A percentile compares a stretch with the other conserved stretches of the same genome.
phyloP scores from a whole-genome alignment of 2,797 vertebrate genomes.

The Pseudotriccus pelzelni region DNA sequence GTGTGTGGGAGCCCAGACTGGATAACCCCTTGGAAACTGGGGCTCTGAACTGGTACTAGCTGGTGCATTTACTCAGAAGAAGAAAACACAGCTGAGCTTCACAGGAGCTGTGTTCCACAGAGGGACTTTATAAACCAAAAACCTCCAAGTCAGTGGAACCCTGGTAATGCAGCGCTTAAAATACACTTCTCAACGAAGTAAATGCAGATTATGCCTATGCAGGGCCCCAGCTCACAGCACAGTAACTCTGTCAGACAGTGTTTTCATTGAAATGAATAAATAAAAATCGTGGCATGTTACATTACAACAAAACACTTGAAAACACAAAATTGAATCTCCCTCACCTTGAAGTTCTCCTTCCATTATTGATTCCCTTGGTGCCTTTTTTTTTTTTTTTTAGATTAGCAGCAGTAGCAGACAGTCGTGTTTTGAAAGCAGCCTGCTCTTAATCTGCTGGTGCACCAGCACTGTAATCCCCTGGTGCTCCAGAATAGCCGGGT shows the following conservation, averaged over 20 bases:
- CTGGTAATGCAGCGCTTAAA: not conserved
- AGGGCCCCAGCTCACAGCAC: not conserved
- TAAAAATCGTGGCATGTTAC: not conserved
- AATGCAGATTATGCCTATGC: not conserved
- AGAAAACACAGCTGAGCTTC: not conserved
- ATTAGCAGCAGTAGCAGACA: constrained; percentile 4
- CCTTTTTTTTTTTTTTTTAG: not conserved
- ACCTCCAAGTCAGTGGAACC: not conserved
- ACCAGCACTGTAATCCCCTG: not conserved
- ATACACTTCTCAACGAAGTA: not conserved
- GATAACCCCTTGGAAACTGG: not conserved
- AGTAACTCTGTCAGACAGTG: not conserved
- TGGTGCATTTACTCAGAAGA: not conserved
- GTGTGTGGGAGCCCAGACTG: not conserved
- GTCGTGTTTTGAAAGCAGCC: constrained; percentile 12
- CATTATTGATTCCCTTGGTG: not conserved
- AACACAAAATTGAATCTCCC: not conserved
- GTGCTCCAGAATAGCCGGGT: not conserved
- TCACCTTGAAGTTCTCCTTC: not conserved
- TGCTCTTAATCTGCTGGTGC: not conserved
- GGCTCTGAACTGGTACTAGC: not conserved
- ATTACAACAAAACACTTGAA: not conserved
- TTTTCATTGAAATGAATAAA: constrained; percentile 15
- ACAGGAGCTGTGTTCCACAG: not conserved
- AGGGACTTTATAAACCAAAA: not conserved